Evolutionary conservation across 2,113 vertebrate genomes (phyloP).

Genomic region (Alexandromys fortis): DNA sequence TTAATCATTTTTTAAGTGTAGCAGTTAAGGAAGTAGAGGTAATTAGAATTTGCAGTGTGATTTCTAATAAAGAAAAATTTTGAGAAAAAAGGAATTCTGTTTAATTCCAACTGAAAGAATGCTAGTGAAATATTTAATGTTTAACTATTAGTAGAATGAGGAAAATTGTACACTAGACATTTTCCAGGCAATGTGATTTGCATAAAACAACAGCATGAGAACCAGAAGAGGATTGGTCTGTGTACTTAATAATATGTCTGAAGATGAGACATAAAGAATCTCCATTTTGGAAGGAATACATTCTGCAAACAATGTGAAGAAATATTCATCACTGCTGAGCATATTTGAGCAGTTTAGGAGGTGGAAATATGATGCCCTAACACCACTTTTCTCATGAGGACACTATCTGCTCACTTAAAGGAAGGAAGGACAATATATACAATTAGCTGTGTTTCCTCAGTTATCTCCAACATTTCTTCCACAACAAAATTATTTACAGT

Average conservation of each 20-base stretch:
- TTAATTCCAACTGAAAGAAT: not conserved
- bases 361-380: rapidly evolving
- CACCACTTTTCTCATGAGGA: not conserved
- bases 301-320: not conserved
- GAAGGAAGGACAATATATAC: not conserved
- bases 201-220: not conserved
- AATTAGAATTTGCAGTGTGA: not conserved
- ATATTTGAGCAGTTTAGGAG: not conserved
- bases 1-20: not conserved
- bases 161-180: not conserved
- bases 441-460: not conserved
- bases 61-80: not conserved
- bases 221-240: not conserved
- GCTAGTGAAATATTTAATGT: not conserved
- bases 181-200: not conserved
- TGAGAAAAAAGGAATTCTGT: not conserved
- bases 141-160: not conserved
- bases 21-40: not conserved
- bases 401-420: not conserved
- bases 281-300: not conserved
- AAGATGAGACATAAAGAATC: not conserved
- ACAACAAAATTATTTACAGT: not conserved
- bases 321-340: not conserved
- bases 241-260: not conserved
- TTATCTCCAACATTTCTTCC: not conserved